Evolutionary conservation across 2,888 invertebrate genomes (phyloP), one percentile per base, ranked within the genome.

Genomic region (Scaptomyza reducta): DNA sequence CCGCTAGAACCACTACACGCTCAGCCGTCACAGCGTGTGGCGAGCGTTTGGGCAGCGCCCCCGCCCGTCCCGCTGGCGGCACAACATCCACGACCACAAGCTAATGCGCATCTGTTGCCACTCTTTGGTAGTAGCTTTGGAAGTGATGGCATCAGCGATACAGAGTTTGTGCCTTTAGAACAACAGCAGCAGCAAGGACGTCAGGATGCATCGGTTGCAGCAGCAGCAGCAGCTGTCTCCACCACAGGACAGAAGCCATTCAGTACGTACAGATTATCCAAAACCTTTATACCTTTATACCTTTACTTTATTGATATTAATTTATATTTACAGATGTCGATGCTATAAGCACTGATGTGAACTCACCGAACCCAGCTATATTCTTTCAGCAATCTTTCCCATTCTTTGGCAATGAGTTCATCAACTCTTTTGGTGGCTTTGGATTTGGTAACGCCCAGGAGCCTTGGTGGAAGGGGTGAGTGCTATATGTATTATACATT

Each of bases 391-490:
- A 91, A 51, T 81, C 90, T 3, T 90, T 91, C 77, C 92, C 91
- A 44, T 89, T 90, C 74, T 90, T 90, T 73, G 90, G 90, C 50
- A 89, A 89, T 78, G 90, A 91, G 56, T 90, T 91, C 79, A 90
- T 91, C 53, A 90, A 91, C 31, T 86, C 90, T 6, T 91, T 91
- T 60, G 90, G 90, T 11, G 89, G 89, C 22, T 90, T 91, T 33
- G 91, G 89, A 18, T 83, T 91, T 44, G 89, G 89, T 3, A 83
- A 81, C 13, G 80, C 83, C 25, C 87, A 87, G 53, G 86, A 89
- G 44, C 89, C 89, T 16, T 91, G 91, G 87, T 91, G 91, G 91
- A 91, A 89, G 69, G 91, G 91, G 91, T 91, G 69, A 91, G 92
- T 64, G 18, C 13, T 1, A 18, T 6, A 22, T 5, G 6, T n/a